Evolutionary conservation across 2,888 invertebrate genomes (phyloP), one percentile per base, ranked within the genome.

Genomic region (Rhaphigaster nebulosa): DNA sequence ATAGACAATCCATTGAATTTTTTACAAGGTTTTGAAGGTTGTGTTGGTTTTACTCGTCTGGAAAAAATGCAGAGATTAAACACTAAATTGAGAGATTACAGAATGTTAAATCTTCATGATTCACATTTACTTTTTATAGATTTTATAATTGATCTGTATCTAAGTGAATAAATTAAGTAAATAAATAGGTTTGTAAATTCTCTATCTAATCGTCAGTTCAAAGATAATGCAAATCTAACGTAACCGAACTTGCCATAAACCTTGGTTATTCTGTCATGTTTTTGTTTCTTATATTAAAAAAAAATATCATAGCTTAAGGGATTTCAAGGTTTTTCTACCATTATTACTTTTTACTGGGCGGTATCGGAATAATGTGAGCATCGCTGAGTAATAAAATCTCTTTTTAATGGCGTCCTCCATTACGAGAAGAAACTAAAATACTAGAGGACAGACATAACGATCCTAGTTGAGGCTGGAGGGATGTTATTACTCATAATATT

Each of bases 331-430:
- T 50, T n/a, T 84, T 45, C 26, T 4, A 26, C 45, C n/a, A 45
- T 45, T 84, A 84, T 45, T 50, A 41, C 26, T 3, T 84, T 84
- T 84, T 45, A 84, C n/a, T 12, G 6, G 84, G 3, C 84, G n/a
- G 84, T 84, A 50, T 84, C 26, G 5, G 84, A 50, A n/a, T 84
- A 84, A 84, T 50, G 45, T 45, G 45, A 41, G 23, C n/a, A 84
- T 84, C 45, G 26, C 45, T n/a, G 84, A 26, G 84, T 45, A 26
- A 50, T 84, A 84, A 84, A 65, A 50, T 84, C 13, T 45, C 45
- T 84, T 84, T 45, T 41, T 84, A 84, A 84, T 84, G 84, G 84
- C 84, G n/a, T 26, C 84, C 13, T 50, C n/a, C n/a, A 50, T 84
- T 12, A 84, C n/a, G 45, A 26, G 45, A 84, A 45, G 45, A 84